These are phyloP conservation scores for Stenichneumon culpator DNA, from an alignment of 2,888 invertebrate genomes.

Conservation along the genomic window DNA sequence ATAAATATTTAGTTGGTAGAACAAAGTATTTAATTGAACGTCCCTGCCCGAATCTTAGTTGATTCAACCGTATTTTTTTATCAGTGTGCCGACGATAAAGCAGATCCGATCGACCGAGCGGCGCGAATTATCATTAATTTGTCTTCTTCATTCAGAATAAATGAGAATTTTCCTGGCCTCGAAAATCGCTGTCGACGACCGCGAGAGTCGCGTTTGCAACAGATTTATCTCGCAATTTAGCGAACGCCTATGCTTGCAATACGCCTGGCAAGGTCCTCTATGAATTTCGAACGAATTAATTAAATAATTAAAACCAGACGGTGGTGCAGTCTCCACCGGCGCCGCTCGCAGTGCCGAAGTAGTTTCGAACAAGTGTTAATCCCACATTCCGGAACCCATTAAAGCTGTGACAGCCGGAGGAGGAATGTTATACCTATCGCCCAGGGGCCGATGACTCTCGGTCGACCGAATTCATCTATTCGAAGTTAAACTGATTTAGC, in stretches of 20 bases:
- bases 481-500: neutral
- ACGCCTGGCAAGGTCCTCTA: neutral
- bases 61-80: too few relatives aligned
- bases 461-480: neutral
- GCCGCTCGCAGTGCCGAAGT: neutral
- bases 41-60: too few relatives aligned
- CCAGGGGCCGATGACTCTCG: neutral
- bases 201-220: neutral
- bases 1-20: too few relatives aligned
- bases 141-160: neutral
- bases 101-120: neutral
- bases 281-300: constrained; percentile 1
- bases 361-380: neutral
- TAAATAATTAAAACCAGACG: constrained; percentile 10
- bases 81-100: neutral
- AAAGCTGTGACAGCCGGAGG: neutral
- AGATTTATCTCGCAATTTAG: neutral
- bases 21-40: too few relatives aligned
- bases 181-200: neutral
- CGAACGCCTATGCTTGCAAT: neutral
- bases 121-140: neutral
- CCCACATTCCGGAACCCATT: neutral
- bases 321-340: neutral
- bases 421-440: neutral
- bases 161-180: neutral